Evolutionary conservation across 2,888 invertebrate species (phyloP).

Genomic region (Orthonychiurus folsomi): DNA sequence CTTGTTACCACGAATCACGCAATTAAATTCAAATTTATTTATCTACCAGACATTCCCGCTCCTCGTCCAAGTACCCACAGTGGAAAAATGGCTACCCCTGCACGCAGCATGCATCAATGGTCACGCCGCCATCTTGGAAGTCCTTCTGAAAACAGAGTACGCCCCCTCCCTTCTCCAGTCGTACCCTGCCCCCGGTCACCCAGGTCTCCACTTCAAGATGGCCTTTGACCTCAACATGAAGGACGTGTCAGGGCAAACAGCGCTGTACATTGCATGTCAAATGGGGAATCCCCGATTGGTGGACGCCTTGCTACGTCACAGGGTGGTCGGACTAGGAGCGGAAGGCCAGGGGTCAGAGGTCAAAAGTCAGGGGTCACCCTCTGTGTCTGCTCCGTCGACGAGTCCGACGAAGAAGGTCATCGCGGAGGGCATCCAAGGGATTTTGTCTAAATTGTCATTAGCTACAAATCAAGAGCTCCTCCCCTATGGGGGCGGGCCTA

Average conservation of each 20-base stretch:
- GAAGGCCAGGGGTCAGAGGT: conserved; percentile 5
- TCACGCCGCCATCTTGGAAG: conserved; percentile 64
- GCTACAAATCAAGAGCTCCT: conserved; percentile 38
- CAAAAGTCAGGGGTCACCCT: neutral
- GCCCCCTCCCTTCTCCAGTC: conserved; percentile 53
- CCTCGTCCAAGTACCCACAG: conserved; percentile 72
- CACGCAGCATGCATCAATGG: conserved; percentile 89
- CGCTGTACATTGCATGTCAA: conserved; percentile 79
- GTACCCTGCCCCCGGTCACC: neutral
- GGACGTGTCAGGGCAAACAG: conserved; percentile 81
- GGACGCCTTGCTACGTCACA: conserved; percentile 62
- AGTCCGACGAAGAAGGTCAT: conserved; percentile 52
- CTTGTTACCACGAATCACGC: neutral
- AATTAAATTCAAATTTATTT: no score
- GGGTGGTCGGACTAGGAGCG: conserved; percentile 20
- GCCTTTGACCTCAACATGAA: conserved; percentile 89
- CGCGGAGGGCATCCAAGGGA: conserved; percentile 64
- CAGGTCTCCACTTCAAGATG: conserved; percentile 68
- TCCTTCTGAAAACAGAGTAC: conserved; percentile 69
- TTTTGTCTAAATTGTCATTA: conserved; percentile 63
- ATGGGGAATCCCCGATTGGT: conserved; percentile 71
- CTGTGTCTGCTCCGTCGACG: conserved; percentile 18
- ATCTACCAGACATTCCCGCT: conserved; percentile 63
- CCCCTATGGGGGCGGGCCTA: neutral
- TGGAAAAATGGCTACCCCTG: conserved; percentile 83